Evolutionary conservation across 1,140 invertebrate species (phyloP).

Genomic region (Nasonia longicornis): DNA sequence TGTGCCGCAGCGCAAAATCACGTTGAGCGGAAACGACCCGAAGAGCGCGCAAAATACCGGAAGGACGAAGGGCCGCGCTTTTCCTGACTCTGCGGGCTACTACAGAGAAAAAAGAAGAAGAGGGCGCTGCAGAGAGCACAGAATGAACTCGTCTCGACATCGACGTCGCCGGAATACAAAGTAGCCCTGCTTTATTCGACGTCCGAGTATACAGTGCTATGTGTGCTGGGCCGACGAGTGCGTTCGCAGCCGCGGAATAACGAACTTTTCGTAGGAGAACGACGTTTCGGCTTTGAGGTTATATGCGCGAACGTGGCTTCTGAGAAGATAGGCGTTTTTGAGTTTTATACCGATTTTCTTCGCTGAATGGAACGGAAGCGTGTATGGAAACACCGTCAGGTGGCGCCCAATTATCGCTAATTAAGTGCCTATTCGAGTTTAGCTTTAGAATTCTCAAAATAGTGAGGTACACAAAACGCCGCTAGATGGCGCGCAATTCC

Average conservation of each 20-base stretch:
- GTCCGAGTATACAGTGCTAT: neutral
- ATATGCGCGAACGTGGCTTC: neutral
- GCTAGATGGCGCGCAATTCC: no score
- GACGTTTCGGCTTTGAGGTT: neutral
- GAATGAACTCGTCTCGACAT: constrained; percentile 56
- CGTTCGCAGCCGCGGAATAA: neutral
- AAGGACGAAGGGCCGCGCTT: neutral
- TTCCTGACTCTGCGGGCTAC: neutral
- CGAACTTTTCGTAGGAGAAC: neutral
- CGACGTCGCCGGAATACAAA: constrained; percentile 52
- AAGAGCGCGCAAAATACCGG: neutral
- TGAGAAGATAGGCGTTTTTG: neutral
- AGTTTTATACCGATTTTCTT: neutral
- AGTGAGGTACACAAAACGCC: no score
- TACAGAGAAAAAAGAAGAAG: neutral
- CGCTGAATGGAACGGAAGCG: no score
- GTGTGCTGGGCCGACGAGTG: neutral
- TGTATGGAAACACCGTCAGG: no score
- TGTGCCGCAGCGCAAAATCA: neutral
- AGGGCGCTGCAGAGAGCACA: neutral
- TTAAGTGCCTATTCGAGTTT: no score
- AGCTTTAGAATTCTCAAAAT: no score
- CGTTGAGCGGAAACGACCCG: neutral
- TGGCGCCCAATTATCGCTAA: no score
- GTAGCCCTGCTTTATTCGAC: constrained; percentile 39